These are phyloP conservation scores for Polymixis flavicincta DNA, from an alignment of 2,888 invertebrate genomes.

Conservation along the genomic window DNA sequence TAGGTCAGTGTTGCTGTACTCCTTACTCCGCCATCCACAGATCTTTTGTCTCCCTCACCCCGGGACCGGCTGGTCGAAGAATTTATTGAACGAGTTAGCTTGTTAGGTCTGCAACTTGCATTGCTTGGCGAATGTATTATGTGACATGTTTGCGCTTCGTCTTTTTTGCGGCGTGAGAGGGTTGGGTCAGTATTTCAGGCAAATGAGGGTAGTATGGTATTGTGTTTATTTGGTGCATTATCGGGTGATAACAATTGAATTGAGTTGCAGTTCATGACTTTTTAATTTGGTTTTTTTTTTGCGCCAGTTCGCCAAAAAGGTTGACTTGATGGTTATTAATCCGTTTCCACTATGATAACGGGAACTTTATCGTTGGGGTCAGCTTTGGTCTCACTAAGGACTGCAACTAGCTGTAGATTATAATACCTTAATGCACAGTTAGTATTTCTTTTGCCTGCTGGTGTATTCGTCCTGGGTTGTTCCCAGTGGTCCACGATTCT, in stretches of 20 bases:
- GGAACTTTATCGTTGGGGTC: not conserved
- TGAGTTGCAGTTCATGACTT: constrained; percentile 4
- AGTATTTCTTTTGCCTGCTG: not conserved
- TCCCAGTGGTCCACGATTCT: not conserved
- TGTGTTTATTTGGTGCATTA: not conserved
- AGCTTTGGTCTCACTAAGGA: not conserved
- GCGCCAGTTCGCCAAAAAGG: not conserved
- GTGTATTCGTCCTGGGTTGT: not conserved
- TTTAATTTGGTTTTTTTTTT: constrained; percentile 15
- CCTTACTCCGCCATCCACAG: constrained; percentile 62
- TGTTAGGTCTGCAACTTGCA: constrained; percentile 64
- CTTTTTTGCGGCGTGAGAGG: constrained; percentile 37
- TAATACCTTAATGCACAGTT: not conserved
- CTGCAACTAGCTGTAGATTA: not conserved
- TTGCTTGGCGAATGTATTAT: constrained; percentile 54
- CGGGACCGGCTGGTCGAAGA: constrained; percentile 68
- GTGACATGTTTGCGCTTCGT: constrained; percentile 31
- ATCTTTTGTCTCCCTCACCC: constrained; percentile 69
- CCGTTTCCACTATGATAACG: not conserved
- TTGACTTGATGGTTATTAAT: constrained; percentile 13
- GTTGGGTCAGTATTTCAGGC: constrained; percentile 26
- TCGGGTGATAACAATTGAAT: constrained; percentile 22
- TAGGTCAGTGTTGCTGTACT: constrained; percentile 81
- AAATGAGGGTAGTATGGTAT: constrained; percentile 11
- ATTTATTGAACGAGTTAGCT: constrained; percentile 78